Evolutionary conservation across 2,113 vertebrate genomes (phyloP).

Genomic region (Hippocampus zosterae): DNA sequence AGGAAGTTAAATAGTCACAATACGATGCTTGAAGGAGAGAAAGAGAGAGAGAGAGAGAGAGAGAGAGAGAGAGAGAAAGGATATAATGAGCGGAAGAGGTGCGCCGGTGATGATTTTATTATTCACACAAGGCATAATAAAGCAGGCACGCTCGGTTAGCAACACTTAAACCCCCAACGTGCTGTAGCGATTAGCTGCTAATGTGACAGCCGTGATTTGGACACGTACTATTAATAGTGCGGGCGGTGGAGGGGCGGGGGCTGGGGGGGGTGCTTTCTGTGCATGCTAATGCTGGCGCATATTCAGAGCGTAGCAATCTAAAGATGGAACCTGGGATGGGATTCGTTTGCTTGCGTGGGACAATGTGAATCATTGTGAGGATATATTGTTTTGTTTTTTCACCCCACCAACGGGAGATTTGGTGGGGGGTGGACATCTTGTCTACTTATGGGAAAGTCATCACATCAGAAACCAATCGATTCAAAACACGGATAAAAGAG

Average conservation of each 20-base stretch:
- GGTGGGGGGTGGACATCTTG: no score
- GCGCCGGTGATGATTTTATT: slow-evolving; percentile 57
- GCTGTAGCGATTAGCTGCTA: slow-evolving; percentile 67
- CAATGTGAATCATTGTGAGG: slow-evolving; percentile 9
- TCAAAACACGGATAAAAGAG: no score
- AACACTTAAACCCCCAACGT: slow-evolving; percentile 69
- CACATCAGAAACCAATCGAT: no score
- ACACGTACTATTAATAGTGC: slow-evolving; percentile 73
- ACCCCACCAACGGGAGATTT: no score
- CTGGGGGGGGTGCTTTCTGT: slow-evolving; percentile 44
- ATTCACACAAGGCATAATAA: slow-evolving; percentile 79
- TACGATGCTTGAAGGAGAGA: neutral
- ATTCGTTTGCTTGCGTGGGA: slow-evolving; percentile 9
- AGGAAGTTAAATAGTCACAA: neutral
- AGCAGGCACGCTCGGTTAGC: slow-evolving; percentile 68
- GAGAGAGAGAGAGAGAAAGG: slow-evolving; percentile 19
- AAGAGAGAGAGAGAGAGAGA: slow-evolving; percentile 45
- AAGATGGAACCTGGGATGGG: slow-evolving; percentile 35
- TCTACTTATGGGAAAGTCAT: no score
- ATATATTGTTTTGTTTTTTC: neutral
- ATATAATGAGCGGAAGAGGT: slow-evolving; percentile 24
- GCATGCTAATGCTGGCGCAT: slow-evolving; percentile 61
- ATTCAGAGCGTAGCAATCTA: slow-evolving; percentile 61
- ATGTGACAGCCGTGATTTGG: slow-evolving; percentile 72
- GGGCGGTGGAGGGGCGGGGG: slow-evolving; percentile 1